A percentile compares a stretch with the other conserved stretches of the same genome.
Evolutionary conservation across 2,888 invertebrate species (phyloP).

Genomic region (Pemphredon lugubris): DNA sequence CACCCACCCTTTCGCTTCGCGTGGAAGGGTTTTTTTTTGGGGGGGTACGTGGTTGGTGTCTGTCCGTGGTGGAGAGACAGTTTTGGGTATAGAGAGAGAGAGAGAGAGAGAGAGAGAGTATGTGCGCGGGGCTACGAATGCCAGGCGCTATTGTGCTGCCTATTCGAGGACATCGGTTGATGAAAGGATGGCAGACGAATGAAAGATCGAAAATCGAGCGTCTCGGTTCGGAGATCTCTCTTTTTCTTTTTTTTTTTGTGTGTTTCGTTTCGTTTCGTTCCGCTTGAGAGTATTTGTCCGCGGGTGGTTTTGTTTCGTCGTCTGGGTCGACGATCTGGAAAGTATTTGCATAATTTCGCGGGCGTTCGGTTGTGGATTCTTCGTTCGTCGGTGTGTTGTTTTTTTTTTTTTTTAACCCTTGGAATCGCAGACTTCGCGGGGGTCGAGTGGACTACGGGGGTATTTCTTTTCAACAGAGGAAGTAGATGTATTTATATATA

Average conservation of each 20-base stretch:
- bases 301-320: slow-evolving; percentile 6
- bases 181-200: slow-evolving; percentile 32
- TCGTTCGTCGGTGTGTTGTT: neutral
- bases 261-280: slow-evolving; percentile 7
- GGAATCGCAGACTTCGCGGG: too few relatives aligned
- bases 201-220: slow-evolving; percentile 42
- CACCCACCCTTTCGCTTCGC: slow-evolving; percentile 5
- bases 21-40: neutral
- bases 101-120: neutral
- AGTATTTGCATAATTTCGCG: slow-evolving; percentile 13
- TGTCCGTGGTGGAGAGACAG: too few relatives aligned
- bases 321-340: slow-evolving; percentile 12
- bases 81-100: too few relatives aligned
- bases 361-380: neutral
- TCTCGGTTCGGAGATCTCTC: slow-evolving; percentile 13
- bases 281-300: slow-evolving; percentile 11
- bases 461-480: too few relatives aligned
- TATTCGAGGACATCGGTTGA: slow-evolving; percentile 45
- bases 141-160: slow-evolving; percentile 38
- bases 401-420: neutral
- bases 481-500: too few relatives aligned
- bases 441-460: too few relatives aligned
- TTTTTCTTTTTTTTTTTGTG: neutral
- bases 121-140: slow-evolving; percentile 20
- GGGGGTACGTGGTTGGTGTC: too few relatives aligned